phyloP scores from a whole-genome alignment of 2,888 invertebrate genomes.

The Agonopterix subpropinquella region DNA sequence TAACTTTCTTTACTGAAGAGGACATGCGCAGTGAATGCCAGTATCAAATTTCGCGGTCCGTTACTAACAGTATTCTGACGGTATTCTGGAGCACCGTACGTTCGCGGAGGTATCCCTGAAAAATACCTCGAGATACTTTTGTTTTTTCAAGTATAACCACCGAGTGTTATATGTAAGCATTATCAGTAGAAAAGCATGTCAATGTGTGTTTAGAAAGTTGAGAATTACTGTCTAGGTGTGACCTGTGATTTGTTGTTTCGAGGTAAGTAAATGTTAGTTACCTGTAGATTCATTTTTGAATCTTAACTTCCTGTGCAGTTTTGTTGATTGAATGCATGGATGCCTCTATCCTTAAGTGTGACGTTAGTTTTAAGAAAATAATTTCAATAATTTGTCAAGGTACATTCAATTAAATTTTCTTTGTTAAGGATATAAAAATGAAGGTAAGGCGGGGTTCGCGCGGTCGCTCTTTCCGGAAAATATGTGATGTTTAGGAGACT shows the following conservation, averaged over 20 bases:
- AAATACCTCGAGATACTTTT: constrained; percentile 36
- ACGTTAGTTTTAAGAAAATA: no score
- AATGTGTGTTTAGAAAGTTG: constrained; percentile 59
- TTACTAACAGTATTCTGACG: constrained; percentile 43
- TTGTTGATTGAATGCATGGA: constrained; percentile 29
- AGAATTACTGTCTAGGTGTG: constrained; percentile 50
- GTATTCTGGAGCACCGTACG: constrained; percentile 38
- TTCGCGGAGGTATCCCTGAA: constrained; percentile 20
- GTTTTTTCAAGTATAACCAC: constrained; percentile 36
- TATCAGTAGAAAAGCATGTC: constrained; percentile 56
- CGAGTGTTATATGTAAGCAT: constrained; percentile 70
- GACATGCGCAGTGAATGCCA: constrained; percentile 45
- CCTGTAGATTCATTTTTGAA: constrained; percentile 38
- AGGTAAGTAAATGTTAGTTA: constrained; percentile 54
- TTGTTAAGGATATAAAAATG: no score
- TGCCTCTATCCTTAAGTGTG: no score
- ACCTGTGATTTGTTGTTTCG: constrained; percentile 39
- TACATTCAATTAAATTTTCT: no score
- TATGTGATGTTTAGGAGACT: no score
- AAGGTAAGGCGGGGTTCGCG: no score
- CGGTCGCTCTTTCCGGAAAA: no score
- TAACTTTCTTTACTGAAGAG: constrained; percentile 18
- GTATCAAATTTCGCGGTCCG: constrained; percentile 21
- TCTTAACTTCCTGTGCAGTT: constrained; percentile 17
- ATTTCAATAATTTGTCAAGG: no score